Conservation (phyloP, 1,140 invertebrate genomes). For the Plectrocnemia conspersa region DNA sequence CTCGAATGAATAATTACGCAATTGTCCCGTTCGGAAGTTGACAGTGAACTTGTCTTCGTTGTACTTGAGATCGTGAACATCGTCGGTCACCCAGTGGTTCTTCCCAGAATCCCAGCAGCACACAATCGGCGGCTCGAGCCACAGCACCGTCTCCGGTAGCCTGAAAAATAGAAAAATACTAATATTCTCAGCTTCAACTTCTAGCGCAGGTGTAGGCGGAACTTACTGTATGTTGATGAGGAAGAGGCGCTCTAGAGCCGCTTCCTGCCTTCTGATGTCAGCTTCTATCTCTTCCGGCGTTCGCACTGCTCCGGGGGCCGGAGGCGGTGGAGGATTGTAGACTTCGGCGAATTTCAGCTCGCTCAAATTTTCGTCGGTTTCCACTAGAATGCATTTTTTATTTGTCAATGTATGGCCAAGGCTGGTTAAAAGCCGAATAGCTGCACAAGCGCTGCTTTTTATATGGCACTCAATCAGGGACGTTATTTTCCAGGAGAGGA, state of each 20-base stretch:
- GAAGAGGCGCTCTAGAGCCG: conserved; percentile 67
- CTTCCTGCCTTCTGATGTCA: conserved; percentile 69
- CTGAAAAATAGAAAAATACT: conserved; percentile 42
- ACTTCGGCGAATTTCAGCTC: conserved; percentile 63
- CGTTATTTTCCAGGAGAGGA: too few relatives aligned
- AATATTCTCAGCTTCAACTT: not conserved
- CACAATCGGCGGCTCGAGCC: conserved; percentile 77
- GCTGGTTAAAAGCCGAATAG: too few relatives aligned
- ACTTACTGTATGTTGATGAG: conserved; percentile 66
- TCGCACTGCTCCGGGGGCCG: conserved; percentile 59
- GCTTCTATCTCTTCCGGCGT: conserved; percentile 76
- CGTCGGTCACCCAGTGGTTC: conserved; percentile 66
- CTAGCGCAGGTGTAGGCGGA: not conserved
- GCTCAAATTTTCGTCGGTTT: conserved; percentile 60
- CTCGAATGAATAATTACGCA: conserved; percentile 5
- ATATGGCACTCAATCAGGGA: too few relatives aligned
- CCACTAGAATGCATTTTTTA: conserved; percentile 51
- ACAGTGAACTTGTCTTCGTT: conserved; percentile 77
- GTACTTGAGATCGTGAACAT: conserved; percentile 76
- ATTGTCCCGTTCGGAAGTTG: conserved; percentile 63
- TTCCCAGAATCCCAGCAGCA: conserved; percentile 66
- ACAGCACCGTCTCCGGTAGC: conserved; percentile 69
- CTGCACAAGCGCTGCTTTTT: too few relatives aligned
- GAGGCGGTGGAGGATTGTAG: conserved; percentile 64
- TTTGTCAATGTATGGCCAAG: too few relatives aligned